Evolutionary conservation across 2,888 invertebrate genomes (phyloP), one percentile per base, ranked within the genome.

Genomic region (Limnephilus marmoratus): DNA sequence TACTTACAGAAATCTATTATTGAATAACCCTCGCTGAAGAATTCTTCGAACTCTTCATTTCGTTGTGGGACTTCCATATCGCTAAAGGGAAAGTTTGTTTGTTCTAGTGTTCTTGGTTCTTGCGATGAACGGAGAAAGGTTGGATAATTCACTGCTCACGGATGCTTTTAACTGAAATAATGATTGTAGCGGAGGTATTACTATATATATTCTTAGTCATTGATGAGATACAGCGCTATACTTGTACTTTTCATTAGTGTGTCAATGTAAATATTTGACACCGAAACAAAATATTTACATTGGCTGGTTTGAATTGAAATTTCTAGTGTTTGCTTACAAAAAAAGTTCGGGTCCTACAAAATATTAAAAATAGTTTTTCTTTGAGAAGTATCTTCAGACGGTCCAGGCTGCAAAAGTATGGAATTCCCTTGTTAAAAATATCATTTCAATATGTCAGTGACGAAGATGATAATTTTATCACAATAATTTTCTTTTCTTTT

Each of bases 71-170:
- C 41, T 90, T 18, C 41, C 31, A 81, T 31, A 49, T 31, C 81
- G 81, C 45, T 29, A 29, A 82, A 90, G 90, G 90, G 90, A 90
- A 90, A 90, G 90, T 90, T 90, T 45, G 24, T 24, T 68, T 68
- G 68, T 68, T 68, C 53, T 68, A 53, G n/a, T 31, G 13, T 31
- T 87, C 45, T 53, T 18, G n/a, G 41, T 31, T 90, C 49, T 81
- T 41, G 37, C 41, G 81, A 53, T 41, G 29, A 37, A 29, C 31
- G 41, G 13, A 31, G 90, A 90, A 90, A 90, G 90, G 82, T 90
- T 90, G 82, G 45, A 45, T 90, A 90, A 90, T 83, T 24, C 34
- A 53, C n/a, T 49, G 29, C 85, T 86, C 45, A 86, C 85, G 29
- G 41, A 86, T 86, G 41, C n/a, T 24, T 86, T 45, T 7, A 86